phyloP scores from a whole-genome alignment of 1,140 invertebrate species.

The Zaprionus davidi region DNA sequence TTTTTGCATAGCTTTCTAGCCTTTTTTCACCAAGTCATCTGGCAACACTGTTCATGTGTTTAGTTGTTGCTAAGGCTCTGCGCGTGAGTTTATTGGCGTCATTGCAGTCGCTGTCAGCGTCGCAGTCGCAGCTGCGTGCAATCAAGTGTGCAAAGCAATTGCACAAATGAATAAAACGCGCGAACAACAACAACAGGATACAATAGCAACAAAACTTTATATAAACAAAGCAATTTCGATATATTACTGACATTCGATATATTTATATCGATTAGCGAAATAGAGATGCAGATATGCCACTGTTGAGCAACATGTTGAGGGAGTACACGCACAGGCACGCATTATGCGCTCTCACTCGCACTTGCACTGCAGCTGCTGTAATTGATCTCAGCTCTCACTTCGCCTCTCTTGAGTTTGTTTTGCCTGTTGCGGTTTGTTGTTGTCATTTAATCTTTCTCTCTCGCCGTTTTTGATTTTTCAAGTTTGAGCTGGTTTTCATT shows the following conservation, averaged over 20 bases:
- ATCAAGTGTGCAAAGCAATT: conserved; percentile 80
- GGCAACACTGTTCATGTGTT: too few species aligned
- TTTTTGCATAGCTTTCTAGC: too few species aligned
- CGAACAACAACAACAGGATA: conserved; percentile 45
- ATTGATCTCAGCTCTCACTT: conserved; percentile 7
- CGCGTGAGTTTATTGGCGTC: conserved; percentile 64
- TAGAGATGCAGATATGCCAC: conserved; percentile 32
- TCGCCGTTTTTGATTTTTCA: conserved; percentile 35
- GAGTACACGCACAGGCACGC: background rate
- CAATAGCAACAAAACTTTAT: conserved; percentile 39
- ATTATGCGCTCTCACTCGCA: background rate
- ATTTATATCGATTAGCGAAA: background rate
- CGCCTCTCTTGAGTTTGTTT: background rate
- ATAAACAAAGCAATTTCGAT: conserved; percentile 30
- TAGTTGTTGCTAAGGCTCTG: conserved; percentile 38
- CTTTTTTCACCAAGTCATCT: too few species aligned
- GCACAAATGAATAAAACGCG: conserved; percentile 47
- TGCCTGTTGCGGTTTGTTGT: conserved; percentile 18
- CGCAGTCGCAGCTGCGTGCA: conserved; percentile 46
- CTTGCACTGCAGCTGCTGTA: background rate
- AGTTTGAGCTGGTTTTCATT: conserved; percentile 45
- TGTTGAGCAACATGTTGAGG: conserved; percentile 57
- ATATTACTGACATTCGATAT: conserved; percentile 8
- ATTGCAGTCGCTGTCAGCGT: conserved; percentile 43
- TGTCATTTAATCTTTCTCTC: conserved; percentile 31